phyloP scores from a whole-genome alignment of 2,888 invertebrate species.

The Branchinecta sandiegonensis region DNA sequence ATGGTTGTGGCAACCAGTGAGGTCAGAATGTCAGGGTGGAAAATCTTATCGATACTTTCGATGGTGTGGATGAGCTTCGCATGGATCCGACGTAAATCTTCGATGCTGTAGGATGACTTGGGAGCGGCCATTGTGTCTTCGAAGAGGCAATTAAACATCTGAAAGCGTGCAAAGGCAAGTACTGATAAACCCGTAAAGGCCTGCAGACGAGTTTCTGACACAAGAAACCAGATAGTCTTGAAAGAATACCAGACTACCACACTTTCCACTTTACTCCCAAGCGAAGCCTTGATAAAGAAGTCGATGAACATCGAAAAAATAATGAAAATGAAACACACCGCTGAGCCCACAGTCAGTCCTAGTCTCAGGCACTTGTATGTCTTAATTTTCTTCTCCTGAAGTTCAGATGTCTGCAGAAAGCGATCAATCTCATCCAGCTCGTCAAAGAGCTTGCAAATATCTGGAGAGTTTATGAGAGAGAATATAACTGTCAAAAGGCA shows the following conservation, averaged over 20 bases:
- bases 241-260: background rate
- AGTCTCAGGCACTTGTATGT: background rate
- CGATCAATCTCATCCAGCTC: background rate
- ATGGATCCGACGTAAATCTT: background rate
- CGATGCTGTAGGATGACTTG: background rate
- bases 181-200: background rate
- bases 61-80: background rate
- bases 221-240: conserved; percentile 2
- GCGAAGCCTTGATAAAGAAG: background rate
- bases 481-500: background rate
- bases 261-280: background rate
- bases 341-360: background rate
- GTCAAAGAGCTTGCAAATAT: background rate
- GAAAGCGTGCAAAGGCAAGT: background rate
- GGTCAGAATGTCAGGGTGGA: conserved; percentile 9
- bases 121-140: background rate
- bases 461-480: background rate
- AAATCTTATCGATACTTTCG: background rate
- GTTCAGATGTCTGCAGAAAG: background rate
- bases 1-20: background rate
- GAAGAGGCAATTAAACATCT: background rate
- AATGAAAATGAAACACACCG: background rate
- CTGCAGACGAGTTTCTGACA: background rate
- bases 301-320: background rate
- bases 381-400: background rate